Percentiles rank a stretch among this genome's conserved stretches.
These are phyloP conservation scores for Sebastolobus altivelis DNA, from an alignment of 2,797 vertebrate species.

Conservation along the genomic window DNA sequence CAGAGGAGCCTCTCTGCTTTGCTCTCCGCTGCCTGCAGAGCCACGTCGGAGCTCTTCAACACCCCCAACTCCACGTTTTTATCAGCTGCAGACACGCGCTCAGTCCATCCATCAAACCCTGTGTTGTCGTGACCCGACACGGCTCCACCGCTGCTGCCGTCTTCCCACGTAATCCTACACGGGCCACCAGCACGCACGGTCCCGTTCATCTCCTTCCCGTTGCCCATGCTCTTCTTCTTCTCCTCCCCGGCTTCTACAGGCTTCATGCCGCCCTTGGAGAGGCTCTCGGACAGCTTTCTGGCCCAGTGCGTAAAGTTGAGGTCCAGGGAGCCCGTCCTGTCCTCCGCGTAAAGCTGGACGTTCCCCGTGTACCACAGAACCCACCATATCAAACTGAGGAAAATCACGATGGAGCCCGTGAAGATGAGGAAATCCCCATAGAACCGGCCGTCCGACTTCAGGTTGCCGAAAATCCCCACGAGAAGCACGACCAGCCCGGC, in stretches of 20 bases:
- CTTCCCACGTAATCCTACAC: conserved; percentile 59
- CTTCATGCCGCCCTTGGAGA: conserved; percentile 69
- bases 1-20: conserved; percentile 77
- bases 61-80: conserved; percentile 74
- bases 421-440: conserved; percentile 90
- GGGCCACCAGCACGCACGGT: conserved; percentile 22
- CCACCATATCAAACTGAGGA: conserved; percentile 87
- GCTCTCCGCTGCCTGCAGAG: conserved; percentile 31
- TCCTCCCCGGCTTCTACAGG: conserved; percentile 48
- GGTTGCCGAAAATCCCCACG: conserved; percentile 84
- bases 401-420: conserved; percentile 85
- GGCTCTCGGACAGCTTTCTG: conserved; percentile 79
- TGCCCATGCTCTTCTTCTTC: conserved; percentile 38
- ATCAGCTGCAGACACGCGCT: conserved; percentile 21
- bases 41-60: conserved; percentile 58
- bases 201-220: conserved; percentile 52
- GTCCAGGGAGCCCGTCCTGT: conserved; percentile 48
- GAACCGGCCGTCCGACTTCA: conserved; percentile 76
- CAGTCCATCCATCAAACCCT: conserved; percentile 70
- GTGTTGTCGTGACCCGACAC: conserved; percentile 69
- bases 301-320: conserved; percentile 80
- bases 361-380: conserved; percentile 87
- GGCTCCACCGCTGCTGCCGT: background rate
- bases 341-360: conserved; percentile 65
- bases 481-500: conserved; percentile 78